Conservation (phyloP, 2,888 invertebrate species). For the Cacoxenus indagator region DNA sequence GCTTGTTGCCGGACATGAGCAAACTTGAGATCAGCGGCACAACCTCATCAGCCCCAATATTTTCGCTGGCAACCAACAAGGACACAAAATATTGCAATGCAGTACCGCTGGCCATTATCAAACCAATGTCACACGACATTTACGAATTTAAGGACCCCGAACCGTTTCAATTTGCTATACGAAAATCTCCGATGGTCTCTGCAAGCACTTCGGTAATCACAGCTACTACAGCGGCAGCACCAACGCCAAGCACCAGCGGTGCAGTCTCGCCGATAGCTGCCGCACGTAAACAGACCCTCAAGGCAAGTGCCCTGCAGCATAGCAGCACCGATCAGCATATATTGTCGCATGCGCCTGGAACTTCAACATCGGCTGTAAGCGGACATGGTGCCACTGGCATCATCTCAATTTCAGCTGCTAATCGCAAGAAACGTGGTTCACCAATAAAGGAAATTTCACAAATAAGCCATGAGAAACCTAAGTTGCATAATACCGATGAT, state of each 20-base stretch:
- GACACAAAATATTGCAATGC: constrained; percentile 40
- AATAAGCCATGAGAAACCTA: constrained; percentile 49
- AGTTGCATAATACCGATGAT: constrained; percentile 45
- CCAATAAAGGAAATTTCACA: constrained; percentile 60
- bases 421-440: constrained; percentile 63
- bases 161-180: constrained; percentile 86
- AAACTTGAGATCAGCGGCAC: constrained; percentile 63
- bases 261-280: constrained; percentile 16
- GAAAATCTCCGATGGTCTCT: constrained; percentile 68
- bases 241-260: constrained; percentile 24
- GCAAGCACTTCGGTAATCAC: constrained; percentile 31
- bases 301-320: constrained; percentile 36
- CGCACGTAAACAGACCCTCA: constrained; percentile 40
- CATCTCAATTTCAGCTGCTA: constrained; percentile 34
- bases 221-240: constrained; percentile 19
- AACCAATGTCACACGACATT: constrained; percentile 73
- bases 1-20: constrained; percentile 65
- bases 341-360: constrained; percentile 13
- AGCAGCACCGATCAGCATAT: constrained; percentile 40
- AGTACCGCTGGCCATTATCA: constrained; percentile 14
- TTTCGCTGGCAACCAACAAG: constrained; percentile 35
- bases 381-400: neutral
- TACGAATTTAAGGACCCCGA: constrained; percentile 93
- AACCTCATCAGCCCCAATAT: constrained; percentile 28
- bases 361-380: neutral